These are phyloP conservation scores for Triplophysa yarkandensis DNA, from an alignment of 2,797 vertebrate genomes.

Conservation along the genomic window DNA sequence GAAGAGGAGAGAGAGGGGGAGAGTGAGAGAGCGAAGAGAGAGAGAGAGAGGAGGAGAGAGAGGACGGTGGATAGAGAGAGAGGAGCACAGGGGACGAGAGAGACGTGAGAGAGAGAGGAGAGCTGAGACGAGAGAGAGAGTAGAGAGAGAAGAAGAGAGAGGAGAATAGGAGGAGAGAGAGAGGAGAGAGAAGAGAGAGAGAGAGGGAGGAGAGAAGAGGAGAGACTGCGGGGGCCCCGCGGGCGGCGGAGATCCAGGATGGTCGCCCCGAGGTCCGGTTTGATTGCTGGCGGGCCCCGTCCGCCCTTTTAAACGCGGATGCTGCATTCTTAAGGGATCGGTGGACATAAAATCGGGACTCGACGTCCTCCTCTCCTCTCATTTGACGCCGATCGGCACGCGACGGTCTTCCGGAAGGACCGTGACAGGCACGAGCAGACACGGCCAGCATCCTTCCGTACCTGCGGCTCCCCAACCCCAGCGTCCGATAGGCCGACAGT, in stretches of 20 bases:
- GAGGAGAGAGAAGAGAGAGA: no score
- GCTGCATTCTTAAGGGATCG: conserved; percentile 37
- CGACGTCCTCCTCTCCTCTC: not conserved
- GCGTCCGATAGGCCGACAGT: conserved; percentile 69
- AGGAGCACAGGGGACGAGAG: no score
- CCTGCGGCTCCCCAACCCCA: conserved; percentile 59
- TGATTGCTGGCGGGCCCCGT: conserved; percentile 48
- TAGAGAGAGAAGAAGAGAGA: no score
- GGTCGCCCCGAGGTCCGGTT: conserved; percentile 29
- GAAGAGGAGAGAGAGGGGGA: no score
- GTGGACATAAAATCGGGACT: not conserved
- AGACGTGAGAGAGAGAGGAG: no score
- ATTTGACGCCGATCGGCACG: not conserved
- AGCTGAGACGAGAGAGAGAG: no score
- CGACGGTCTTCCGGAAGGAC: conserved; percentile 6
- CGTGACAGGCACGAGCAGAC: conserved; percentile 50
- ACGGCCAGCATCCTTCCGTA: conserved; percentile 49
- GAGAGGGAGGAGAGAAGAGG: conserved; percentile 24
- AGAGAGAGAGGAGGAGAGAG: no score
- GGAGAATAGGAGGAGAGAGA: no score
- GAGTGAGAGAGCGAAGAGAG: no score
- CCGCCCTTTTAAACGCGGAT: conserved; percentile 38
- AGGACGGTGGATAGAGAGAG: no score
- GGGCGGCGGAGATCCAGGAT: conserved; percentile 40
- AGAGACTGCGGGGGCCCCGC: conserved; percentile 34